Base-by-base conservation (phyloP, 2,113 vertebrate species). In the Chionomys nivalis region DNA sequence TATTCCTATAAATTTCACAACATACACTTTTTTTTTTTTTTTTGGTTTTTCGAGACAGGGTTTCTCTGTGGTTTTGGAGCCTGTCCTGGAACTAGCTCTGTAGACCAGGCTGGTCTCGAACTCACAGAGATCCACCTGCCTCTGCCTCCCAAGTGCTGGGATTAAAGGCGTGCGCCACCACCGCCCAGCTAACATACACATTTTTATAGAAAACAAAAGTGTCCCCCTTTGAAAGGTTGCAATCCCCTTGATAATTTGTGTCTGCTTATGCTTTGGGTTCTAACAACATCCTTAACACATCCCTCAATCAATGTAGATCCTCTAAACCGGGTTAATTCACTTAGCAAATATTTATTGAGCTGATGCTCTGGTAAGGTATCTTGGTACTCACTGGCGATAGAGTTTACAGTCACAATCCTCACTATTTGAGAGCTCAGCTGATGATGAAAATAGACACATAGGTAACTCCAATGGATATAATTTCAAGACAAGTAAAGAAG, bases 291-390 rank as follows among this genome's bases (percentile, higher is more conserved):
- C 21, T 31, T 90, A 70, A 44, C 33, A 87, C n/a, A 81, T 72
- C 81, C 33, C 66, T 96, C 93, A 95, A 92, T 93, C 90, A 96
- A 2, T 58, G 49, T 42, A 87, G 70, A 79, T 85, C 73, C 55
- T 95, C 86, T 90, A 96, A 94, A 77, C 33, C 81, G 72, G 65
- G 87, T 92, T 95, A 95, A 93, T 97, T 96, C 76, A 96, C 87
- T 94, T n/a, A n/a, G n/a, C 96, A 95, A 97, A 96, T 89, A 90
- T 87, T 89, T 98, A 96, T 76, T 81, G 96, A 95, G 72, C 90
- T 86, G 92, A 90, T 96, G 49, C 92, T 94, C 93, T 94, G 79
- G 72, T 55, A 88, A 96, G 93, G 79, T 93, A 86, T 73, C 76
- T 96, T 95, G 73, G 89, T 94, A 94, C 94, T 97, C 94, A 94